These are phyloP conservation scores for Orbicella faveolata DNA, from an alignment of 64 coral and sea anemone species.

Conservation along the genomic window DNA sequence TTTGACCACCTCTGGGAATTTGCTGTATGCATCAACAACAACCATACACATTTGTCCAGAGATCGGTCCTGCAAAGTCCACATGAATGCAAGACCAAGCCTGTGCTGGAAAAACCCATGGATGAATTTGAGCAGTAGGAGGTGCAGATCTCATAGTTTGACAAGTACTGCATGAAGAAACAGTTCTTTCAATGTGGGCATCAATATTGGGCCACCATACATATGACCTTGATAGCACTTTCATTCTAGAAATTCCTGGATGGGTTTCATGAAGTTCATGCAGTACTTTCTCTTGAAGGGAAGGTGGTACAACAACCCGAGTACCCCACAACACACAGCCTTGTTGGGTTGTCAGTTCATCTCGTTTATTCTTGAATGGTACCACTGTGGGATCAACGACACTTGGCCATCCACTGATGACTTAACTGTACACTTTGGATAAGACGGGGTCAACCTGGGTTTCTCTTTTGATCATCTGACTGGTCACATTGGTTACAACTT, in stretches of 20 bases:
- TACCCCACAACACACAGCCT: no score
- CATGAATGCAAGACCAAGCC: constrained; percentile 12
- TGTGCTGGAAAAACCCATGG: not conserved
- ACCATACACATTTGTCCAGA: not conserved
- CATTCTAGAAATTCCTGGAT: constrained; percentile 28
- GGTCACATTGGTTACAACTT: constrained; percentile 7
- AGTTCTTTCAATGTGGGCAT: constrained; percentile 14
- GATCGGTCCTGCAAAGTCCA: constrained; percentile 25
- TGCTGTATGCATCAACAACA: constrained; percentile 16
- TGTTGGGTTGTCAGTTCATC: no score
- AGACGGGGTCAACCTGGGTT: no score
- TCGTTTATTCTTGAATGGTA: no score
- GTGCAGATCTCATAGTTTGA: constrained; percentile 14
- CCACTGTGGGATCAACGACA: no score
- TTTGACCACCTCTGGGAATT: not conserved
- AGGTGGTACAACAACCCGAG: no score
- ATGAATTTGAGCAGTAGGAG: not conserved
- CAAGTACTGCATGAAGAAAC: not conserved
- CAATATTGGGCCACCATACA: constrained; percentile 18
- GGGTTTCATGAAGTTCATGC: constrained; percentile 9
- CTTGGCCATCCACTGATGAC: no score
- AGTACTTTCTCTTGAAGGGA: no score
- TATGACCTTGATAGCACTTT: constrained; percentile 14
- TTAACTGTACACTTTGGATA: no score
- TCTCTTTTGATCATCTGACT: no score